Conservation (phyloP, 1,140 invertebrate genomes). For the Magallana ariakensis region DNA sequence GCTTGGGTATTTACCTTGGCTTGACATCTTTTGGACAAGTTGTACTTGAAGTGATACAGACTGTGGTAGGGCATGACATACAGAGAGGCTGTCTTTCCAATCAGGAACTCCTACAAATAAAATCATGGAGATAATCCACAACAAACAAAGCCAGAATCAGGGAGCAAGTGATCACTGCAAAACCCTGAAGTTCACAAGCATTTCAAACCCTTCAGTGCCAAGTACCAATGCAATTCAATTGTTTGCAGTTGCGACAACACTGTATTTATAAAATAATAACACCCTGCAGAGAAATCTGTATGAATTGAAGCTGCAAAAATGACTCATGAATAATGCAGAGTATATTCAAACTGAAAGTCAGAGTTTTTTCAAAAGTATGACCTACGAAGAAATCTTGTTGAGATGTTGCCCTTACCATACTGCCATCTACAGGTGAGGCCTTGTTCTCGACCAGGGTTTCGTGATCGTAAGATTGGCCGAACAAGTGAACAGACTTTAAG, state of each 20-base stretch:
- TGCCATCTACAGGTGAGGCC: constrained; percentile 37
- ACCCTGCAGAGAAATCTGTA: too few relatives aligned
- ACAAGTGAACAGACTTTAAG: constrained; percentile 75
- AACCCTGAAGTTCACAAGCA: too few relatives aligned
- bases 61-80: constrained; percentile 73
- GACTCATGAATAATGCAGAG: too few relatives aligned
- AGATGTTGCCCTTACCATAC: constrained; percentile 35
- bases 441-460: constrained; percentile 67
- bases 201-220: too few relatives aligned
- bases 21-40: constrained; percentile 73
- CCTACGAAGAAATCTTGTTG: too few relatives aligned
- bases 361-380: too few relatives aligned
- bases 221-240: too few relatives aligned
- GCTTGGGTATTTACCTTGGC: constrained; percentile 70
- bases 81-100: constrained; percentile 73
- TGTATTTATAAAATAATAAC: too few relatives aligned
- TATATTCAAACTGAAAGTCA: too few relatives aligned
- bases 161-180: too few relatives aligned
- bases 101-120: constrained; percentile 75
- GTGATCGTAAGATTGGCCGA: constrained; percentile 73
- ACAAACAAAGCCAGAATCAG: not conserved
- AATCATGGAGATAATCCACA: not conserved
- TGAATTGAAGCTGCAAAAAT: too few relatives aligned
- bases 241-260: too few relatives aligned
- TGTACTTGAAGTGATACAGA: constrained; percentile 76